Evolutionary conservation across 2,888 invertebrate genomes (phyloP).

Genomic region (Halictus ligatus): DNA sequence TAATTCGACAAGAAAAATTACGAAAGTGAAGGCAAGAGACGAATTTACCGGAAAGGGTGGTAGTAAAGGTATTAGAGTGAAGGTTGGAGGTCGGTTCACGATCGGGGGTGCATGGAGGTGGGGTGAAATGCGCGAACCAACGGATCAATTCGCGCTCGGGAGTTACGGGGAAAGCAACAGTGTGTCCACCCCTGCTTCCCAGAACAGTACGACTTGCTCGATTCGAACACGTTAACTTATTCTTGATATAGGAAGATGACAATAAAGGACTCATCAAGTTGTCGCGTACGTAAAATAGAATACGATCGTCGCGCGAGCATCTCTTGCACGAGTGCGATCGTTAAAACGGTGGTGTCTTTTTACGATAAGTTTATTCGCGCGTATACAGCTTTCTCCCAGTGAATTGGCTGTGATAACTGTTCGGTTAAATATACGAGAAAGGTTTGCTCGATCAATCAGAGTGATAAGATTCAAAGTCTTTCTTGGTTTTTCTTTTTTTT

Average conservation of each 20-base stretch:
- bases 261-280: constrained; percentile 46
- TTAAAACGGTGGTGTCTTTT: constrained; percentile 14
- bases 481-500: not conserved
- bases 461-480: constrained; percentile 20
- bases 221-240: constrained; percentile 48
- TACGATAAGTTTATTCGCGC: constrained; percentile 7
- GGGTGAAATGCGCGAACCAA: constrained; percentile 73
- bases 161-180: constrained; percentile 77
- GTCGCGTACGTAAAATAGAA: constrained; percentile 48
- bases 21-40: constrained; percentile 33
- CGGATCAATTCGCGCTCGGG: constrained; percentile 80
- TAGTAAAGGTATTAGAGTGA: constrained; percentile 59
- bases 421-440: not conserved
- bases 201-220: constrained; percentile 60
- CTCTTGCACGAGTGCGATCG: constrained; percentile 13
- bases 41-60: constrained; percentile 45
- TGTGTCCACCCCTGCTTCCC: constrained; percentile 69
- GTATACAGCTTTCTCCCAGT: not conserved
- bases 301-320: constrained; percentile 10
- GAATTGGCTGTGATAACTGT: constrained; percentile 8
- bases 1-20: not conserved
- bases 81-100: constrained; percentile 66
- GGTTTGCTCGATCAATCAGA: not conserved
- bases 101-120: constrained; percentile 65
- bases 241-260: constrained; percentile 46